Base-by-base conservation (phyloP, 2,888 invertebrate species). In the Podotricha telesiphe region DNA sequence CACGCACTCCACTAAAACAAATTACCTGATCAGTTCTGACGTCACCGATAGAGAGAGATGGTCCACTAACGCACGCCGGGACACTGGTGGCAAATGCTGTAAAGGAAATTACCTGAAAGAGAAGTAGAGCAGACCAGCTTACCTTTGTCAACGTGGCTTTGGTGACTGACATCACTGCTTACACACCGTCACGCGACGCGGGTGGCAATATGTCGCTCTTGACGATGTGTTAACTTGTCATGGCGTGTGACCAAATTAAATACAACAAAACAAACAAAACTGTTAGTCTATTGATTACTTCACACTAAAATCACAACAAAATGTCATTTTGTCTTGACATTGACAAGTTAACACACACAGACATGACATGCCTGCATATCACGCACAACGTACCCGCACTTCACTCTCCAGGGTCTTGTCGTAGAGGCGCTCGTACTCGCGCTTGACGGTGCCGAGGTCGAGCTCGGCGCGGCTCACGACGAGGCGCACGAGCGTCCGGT, bases 401-500 rank as follows among this genome's bases (percentile, higher is more conserved):
- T 94, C 95, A 79, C 95, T 95, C 75, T 94, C 92, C 75, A 96
- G 82, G 0, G 96, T 95, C 77, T 95, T 95, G 82, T 95, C 95
- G 85, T 95, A 96, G 55, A 95, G 91, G 22, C 94, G 89, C 81
- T 96, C 95, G 88, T 95, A 97, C 78, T 96, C 96, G 7, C 88
- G 82, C 85, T 95, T 95, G 82, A 97, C 95, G 79, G 94, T 94
- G 7, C 89, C 95, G 77, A 96, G 93, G 91, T 96, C 96, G 61
- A 95, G 87, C 91, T 96, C 95, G 1, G 95, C 93, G 77, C 96
- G 94, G 77, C 95, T 94, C 62, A 96, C 95, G 75, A 96, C 82
- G 76, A 97, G 94, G 62, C 96, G 93, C 76, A 96, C 95, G 73
- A 97, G 92, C 0, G 95, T 94, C 40, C 90, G 86, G 88, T 96